These are phyloP conservation scores for Dryoscopus gambensis DNA, from an alignment of 2,113 vertebrate species.

Conservation along the genomic window DNA sequence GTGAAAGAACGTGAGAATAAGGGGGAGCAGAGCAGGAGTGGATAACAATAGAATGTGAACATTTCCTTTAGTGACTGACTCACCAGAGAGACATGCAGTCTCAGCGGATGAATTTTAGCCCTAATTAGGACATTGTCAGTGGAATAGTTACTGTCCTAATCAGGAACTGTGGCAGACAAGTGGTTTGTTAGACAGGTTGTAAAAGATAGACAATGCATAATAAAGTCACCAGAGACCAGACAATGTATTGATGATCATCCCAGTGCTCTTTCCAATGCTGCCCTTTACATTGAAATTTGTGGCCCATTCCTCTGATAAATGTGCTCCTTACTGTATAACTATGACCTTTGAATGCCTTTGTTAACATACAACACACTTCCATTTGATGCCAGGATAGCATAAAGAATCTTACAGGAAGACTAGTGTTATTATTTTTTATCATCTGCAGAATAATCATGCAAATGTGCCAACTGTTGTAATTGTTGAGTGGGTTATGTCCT, in stretches of 20 bases:
- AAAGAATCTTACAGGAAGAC: neutral
- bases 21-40: neutral
- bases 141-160: slow-evolving; percentile 33
- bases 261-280: slow-evolving; percentile 1
- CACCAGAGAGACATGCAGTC: neutral
- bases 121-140: slow-evolving; percentile 40
- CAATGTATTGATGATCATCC: neutral
- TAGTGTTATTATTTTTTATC: neutral
- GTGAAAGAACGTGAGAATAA: neutral
- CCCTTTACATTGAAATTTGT: neutral
- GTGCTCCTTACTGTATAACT: neutral
- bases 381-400: neutral
- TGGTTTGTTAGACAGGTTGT: slow-evolving; percentile 4
- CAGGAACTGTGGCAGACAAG: slow-evolving; percentile 43
- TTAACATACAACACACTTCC: neutral
- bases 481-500: neutral
- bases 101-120: slow-evolving; percentile 30
- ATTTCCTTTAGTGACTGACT: neutral
- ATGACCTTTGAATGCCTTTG: neutral
- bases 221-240: slow-evolving; percentile 44
- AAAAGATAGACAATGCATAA: slow-evolving; percentile 3
- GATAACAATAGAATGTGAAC: neutral
- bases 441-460: neutral
- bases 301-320: neutral
- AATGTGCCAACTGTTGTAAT: neutral